Conservation (phyloP, 2,113 vertebrate genomes). For the Melanostigma gelatinosum region DNA sequence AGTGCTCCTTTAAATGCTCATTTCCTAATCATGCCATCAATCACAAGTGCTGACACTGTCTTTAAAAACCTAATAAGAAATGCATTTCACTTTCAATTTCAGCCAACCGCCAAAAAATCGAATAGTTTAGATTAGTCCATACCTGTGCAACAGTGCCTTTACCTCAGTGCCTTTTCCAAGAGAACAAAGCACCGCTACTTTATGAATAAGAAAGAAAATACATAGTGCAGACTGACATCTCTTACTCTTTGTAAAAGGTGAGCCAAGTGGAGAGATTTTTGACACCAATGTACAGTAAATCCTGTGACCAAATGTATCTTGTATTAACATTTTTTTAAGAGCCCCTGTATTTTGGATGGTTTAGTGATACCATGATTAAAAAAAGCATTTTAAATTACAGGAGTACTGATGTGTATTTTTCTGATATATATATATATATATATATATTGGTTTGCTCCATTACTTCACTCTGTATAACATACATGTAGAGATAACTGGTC, state of each 20-base stretch:
- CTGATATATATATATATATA: neutral
- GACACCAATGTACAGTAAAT: slow-evolving; percentile 8
- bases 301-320: slow-evolving; percentile 25
- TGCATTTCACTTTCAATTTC: slow-evolving; percentile 49
- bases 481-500: neutral
- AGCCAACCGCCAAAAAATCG: slow-evolving; percentile 22
- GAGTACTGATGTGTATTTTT: slow-evolving; percentile 9
- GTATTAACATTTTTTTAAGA: slow-evolving; percentile 37
- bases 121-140: slow-evolving; percentile 21
- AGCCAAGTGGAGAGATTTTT: neutral
- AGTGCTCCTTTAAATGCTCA: slow-evolving; percentile 11
- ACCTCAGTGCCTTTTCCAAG: slow-evolving; percentile 51
- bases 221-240: neutral
- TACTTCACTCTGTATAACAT: neutral
- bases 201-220: neutral
- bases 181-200: neutral
- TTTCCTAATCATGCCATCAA: slow-evolving; percentile 27
- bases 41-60: slow-evolving; percentile 21
- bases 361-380: slow-evolving; percentile 40
- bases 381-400: slow-evolving; percentile 44
- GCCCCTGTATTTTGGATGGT: slow-evolving; percentile 35
- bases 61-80: slow-evolving; percentile 16
- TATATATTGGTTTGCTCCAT: neutral
- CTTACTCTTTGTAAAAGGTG: slow-evolving; percentile 9
- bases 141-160: slow-evolving; percentile 49